phyloP scores from a whole-genome alignment of 2,888 invertebrate genomes.

The Campaea margaritaria region DNA sequence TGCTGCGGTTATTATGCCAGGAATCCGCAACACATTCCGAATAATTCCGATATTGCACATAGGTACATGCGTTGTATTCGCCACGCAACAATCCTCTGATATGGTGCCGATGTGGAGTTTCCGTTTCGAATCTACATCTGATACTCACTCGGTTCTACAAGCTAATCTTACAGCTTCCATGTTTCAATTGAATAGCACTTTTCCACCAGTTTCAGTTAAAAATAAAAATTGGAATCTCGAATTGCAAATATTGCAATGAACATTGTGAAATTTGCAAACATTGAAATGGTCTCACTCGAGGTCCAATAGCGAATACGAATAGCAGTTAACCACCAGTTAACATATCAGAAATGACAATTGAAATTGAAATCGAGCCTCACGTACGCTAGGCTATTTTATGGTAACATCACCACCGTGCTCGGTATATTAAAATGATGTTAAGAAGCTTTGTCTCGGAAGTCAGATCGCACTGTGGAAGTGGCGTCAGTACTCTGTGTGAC shows the following conservation, averaged over 20 bases:
- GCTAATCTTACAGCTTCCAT: no score
- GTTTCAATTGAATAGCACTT: no score
- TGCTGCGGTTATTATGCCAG: slow-evolving; percentile 7
- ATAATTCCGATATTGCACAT: slow-evolving; percentile 1
- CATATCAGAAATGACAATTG: slow-evolving; percentile 50
- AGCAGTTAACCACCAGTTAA: slow-evolving; percentile 43
- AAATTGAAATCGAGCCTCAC: slow-evolving; percentile 62
- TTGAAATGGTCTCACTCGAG: slow-evolving; percentile 6
- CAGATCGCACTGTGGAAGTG: slow-evolving; percentile 55
- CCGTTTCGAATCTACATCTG: neutral
- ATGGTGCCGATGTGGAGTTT: slow-evolving; percentile 5
- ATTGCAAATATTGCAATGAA: no score
- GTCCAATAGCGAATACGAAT: slow-evolving; percentile 52
- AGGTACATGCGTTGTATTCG: slow-evolving; percentile 38
- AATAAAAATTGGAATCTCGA: no score
- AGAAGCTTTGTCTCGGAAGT: slow-evolving; percentile 60
- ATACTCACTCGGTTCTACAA: neutral
- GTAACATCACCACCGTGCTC: slow-evolving; percentile 45
- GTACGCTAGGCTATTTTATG: slow-evolving; percentile 45
- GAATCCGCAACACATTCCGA: slow-evolving; percentile 5
- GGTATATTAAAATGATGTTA: slow-evolving; percentile 44
- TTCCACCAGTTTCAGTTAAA: no score
- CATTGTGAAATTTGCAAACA: slow-evolving; percentile 3
- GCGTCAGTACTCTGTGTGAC: slow-evolving; percentile 45
- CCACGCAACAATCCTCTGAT: slow-evolving; percentile 38